Evolutionary conservation across 2,797 vertebrate species (phyloP), one percentile per base, ranked within the genome.

Genomic region (Mallotus villosus): DNA sequence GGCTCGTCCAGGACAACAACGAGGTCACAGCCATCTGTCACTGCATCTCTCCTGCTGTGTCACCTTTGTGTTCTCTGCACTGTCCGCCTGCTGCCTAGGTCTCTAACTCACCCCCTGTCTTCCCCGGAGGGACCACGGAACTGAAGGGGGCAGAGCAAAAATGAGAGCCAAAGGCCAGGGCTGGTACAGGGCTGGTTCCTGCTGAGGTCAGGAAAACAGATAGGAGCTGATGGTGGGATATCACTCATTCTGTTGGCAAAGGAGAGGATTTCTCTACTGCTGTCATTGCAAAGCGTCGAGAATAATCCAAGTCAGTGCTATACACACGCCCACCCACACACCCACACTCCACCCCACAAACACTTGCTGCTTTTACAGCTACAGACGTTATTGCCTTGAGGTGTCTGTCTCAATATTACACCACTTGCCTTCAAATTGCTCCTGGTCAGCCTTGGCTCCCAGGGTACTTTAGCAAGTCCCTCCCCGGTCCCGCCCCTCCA

Each of bases 21-120:
- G 72, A 82, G 71, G 76, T 76, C 76, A 82, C 64, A 70, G 53
- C 68, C 73, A 79, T 82, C 74, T 82, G 78, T 78, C 73, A 72
- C 72, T 59, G 67, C 41, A 63, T 60, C 73, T 74, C 68, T 70
- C 59, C 25, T 74, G 60, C 25, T 32, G 11, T 5, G n/a, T 21
- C 65, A 69, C 41, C 67, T 62, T 58, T 63, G 27, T 62, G 67
- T 74, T 21, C 32, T 70, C 57, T 21, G 19, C 24, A 61, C 34
- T 32, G 14, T 68, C 61, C 53, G 12, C 51, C 21, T 63, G 3
- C 53, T 14, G 9, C n/a, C n/a, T 21, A 5, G 11, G 19, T 12
- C 58, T 60, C 17, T 0, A 67, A 67, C 51, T 51, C 65, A 53
- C 16, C 27, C 24, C 46, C 46, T 27, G 37, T 67, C 65, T 25